A percentile compares a stretch with the other conserved stretches of the same genome.
These are phyloP conservation scores for Chouioia cunea DNA, from an alignment of 2,888 invertebrate species.

Conservation along the genomic window DNA sequence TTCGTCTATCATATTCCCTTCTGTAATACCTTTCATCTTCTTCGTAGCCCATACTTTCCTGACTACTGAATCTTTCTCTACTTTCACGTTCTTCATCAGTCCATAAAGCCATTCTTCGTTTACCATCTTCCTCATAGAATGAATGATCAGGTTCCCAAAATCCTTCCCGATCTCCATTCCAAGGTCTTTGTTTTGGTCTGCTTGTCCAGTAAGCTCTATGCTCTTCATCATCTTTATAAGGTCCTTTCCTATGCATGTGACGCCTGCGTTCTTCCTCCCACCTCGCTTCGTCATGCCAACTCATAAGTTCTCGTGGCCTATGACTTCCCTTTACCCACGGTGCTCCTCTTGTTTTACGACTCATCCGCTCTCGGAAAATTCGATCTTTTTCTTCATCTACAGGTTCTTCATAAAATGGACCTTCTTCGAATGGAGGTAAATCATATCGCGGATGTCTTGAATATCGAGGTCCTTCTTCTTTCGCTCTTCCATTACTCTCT, in stretches of 20 bases:
- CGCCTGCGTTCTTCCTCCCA: constrained; percentile 62
- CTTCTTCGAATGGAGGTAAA: constrained; percentile 55
- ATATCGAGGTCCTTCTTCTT: constrained; percentile 67
- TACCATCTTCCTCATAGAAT: constrained; percentile 66
- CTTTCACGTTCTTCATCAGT: constrained; percentile 68
- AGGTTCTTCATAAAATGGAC: constrained; percentile 58
- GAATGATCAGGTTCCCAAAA: constrained; percentile 54
- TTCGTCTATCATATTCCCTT: constrained; percentile 62
- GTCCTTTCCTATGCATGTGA: constrained; percentile 57
- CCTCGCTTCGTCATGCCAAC: constrained; percentile 83
- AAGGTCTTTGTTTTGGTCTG: constrained; percentile 55
- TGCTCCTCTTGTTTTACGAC: constrained; percentile 59
- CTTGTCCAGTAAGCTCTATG: constrained; percentile 63
- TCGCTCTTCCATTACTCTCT: constrained; percentile 62
- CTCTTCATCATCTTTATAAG: constrained; percentile 64
- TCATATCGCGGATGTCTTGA: constrained; percentile 58
- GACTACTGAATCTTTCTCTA: constrained; percentile 66
- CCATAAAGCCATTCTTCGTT: constrained; percentile 63
- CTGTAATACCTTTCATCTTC: constrained; percentile 62
- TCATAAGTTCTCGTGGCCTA: constrained; percentile 81
- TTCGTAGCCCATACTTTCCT: constrained; percentile 69
- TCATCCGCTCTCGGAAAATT: constrained; percentile 58
- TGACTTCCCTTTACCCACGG: constrained; percentile 68
- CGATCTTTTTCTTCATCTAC: constrained; percentile 58
- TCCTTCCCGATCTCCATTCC: constrained; percentile 53